phyloP scores from a whole-genome alignment of 2,888 invertebrate genomes.

The Pristionchus entomophagus region DNA sequence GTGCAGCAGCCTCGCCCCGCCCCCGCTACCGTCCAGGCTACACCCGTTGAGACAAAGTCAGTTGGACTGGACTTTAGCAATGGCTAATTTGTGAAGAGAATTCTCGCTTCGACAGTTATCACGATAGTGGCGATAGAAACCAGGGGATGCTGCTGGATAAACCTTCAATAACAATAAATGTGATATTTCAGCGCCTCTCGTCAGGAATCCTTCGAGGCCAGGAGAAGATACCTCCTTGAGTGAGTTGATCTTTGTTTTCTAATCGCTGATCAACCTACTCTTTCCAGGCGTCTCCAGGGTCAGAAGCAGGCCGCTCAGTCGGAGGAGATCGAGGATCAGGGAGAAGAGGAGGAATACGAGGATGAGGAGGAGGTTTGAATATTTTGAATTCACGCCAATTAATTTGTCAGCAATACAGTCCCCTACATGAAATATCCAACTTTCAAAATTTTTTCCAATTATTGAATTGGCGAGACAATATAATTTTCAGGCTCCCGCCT shows the following conservation, averaged over 20 bases:
- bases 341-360: constrained; percentile 48
- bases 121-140: too few relatives aligned
- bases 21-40: not conserved
- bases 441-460: not conserved
- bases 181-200: not conserved
- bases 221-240: constrained; percentile 50
- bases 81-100: too few relatives aligned
- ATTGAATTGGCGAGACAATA: not conserved
- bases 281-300: constrained; percentile 49
- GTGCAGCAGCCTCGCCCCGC: not conserved
- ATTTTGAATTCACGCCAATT: not conserved
- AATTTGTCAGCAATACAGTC: not conserved
- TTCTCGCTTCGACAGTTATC: too few relatives aligned
- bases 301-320: constrained; percentile 49
- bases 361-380: constrained; percentile 49
- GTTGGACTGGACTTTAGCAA: too few relatives aligned
- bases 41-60: constrained; percentile 1
- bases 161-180: not conserved
- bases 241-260: constrained; percentile 20
- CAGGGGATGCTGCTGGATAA: not conserved
- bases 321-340: constrained; percentile 53
- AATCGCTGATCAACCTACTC: constrained; percentile 47
- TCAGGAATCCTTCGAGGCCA: constrained; percentile 48
- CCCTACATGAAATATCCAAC: not conserved
- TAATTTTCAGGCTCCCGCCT: constrained; percentile 7